These are phyloP conservation scores for Micrastur ruficollis DNA, from an alignment of 2,797 vertebrate genomes.

Conservation along the genomic window DNA sequence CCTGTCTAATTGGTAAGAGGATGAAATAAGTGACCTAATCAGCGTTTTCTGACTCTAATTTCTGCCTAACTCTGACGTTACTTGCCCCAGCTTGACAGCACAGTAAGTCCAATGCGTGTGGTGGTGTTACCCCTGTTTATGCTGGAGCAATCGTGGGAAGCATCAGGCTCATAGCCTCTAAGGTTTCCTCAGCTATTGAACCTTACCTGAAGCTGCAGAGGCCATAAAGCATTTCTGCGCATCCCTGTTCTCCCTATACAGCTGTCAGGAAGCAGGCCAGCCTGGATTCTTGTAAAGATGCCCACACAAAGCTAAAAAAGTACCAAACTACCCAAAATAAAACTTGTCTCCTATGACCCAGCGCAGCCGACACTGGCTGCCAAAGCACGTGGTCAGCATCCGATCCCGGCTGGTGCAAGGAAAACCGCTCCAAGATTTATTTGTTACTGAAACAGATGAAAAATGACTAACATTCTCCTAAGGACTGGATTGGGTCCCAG, in stretches of 20 bases:
- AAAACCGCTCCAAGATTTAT: not conserved
- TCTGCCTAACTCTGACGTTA: not conserved
- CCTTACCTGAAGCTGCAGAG: not conserved
- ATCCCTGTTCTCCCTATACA: not conserved
- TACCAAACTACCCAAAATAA: not conserved
- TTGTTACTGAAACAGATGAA: not conserved
- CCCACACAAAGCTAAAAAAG: not conserved
- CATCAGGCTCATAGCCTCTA: not conserved
- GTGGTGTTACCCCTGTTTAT: not conserved
- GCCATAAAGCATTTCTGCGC: not conserved
- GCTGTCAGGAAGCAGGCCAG: not conserved
- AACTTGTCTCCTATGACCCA: not conserved
- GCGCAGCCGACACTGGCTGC: rapidly evolving
- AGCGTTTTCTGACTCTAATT: constrained; percentile 23
- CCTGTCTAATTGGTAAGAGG: constrained; percentile 53
- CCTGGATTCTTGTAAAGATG: not conserved
- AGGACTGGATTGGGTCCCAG: not conserved
- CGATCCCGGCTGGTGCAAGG: not conserved
- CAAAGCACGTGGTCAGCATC: not conserved
- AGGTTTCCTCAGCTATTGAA: not conserved
- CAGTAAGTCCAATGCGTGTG: not conserved
- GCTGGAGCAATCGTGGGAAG: not conserved
- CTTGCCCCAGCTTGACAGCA: not conserved
- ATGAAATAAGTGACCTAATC: constrained; percentile 48
- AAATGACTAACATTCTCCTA: not conserved